These are phyloP conservation scores for Ochropleura leucogaster DNA, from an alignment of 2,888 invertebrate species.

Conservation along the genomic window DNA sequence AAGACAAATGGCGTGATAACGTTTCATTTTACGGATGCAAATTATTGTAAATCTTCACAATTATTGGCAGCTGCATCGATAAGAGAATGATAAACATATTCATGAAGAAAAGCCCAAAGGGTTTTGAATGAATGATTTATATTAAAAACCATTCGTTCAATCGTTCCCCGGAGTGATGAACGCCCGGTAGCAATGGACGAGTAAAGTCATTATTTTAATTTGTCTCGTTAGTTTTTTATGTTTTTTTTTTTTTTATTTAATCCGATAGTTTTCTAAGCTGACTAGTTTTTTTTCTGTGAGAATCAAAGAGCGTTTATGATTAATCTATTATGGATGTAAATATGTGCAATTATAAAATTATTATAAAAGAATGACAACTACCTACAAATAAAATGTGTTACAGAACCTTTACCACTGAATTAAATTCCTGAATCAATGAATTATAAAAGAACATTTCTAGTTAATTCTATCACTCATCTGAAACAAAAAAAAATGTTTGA, in stretches of 20 bases:
- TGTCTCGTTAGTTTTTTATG: slow-evolving; percentile 47
- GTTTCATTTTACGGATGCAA: slow-evolving; percentile 76
- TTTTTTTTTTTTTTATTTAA: slow-evolving; percentile 40
- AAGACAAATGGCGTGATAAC: slow-evolving; percentile 71
- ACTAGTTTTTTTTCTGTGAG: slow-evolving; percentile 10
- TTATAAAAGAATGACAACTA: too few species aligned
- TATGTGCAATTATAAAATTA: neutral
- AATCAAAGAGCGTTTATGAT: neutral
- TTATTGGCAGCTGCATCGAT: slow-evolving; percentile 81
- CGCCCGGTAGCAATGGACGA: slow-evolving; percentile 63
- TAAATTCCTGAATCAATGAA: neutral
- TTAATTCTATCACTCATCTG: neutral
- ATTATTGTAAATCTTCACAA: slow-evolving; percentile 81
- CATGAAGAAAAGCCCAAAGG: slow-evolving; percentile 67
- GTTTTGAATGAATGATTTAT: slow-evolving; percentile 66
- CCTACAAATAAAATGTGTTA: neutral
- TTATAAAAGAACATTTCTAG: neutral
- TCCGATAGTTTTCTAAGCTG: slow-evolving; percentile 28
- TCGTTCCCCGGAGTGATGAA: slow-evolving; percentile 54
- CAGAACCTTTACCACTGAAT: neutral
- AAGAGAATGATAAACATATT: slow-evolving; percentile 77
- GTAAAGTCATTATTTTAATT: slow-evolving; percentile 62
- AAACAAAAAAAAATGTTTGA: neutral
- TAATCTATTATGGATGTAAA: slow-evolving; percentile 1
- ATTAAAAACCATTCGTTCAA: slow-evolving; percentile 45